Base-by-base conservation (phyloP, 1,140 invertebrate species). In the Ceratina japonica region DNA sequence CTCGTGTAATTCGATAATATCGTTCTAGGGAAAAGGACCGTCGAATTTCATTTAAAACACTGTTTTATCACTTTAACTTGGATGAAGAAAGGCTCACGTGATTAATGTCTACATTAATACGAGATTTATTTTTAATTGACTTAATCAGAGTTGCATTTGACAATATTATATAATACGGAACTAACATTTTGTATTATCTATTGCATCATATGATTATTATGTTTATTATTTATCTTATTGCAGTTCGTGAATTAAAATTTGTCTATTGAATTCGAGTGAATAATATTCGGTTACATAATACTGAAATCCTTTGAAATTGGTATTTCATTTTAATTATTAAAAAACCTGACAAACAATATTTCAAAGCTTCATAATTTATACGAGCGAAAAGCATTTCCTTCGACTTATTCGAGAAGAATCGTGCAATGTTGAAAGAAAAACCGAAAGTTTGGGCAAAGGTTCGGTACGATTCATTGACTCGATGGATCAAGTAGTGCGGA, bases 391-490 rank as follows among this genome's bases (percentile, higher is more conserved):
- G 37, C 37, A 44, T 44, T 44, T 44, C 10, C 37, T 10, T 44
- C 37, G 37, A 44, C 37, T 44, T 44, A 44, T 44, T 44, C 37
- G 0, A 44, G 3, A 44, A 44, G 37, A 44, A 44, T 7, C 37
- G 37, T 44, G 37, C 37, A 44, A 44, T 44, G 37, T 44, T 44
- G 37, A 44, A 44, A 65, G 62, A n/a, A 75, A 58, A 75, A 75
- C 51, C 20, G 52, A 24, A 58, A 65, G 72, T 75, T 75, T 44
- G 2, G 37, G 22, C n/a, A 62, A 27, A 8, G 31, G 52, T 65
- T 75, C 16, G 10, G 20, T 65, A 65, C 62, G 62, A 75, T 75
- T 75, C 51, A 75, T 75, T 20, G 31, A 75, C 31, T 22, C 49
- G 20, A 59, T 51, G 31, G 59, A 27, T 22, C 37, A 44, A 44